Conservation (phyloP, 2,797 vertebrate species). For the Octomys mimax region DNA sequence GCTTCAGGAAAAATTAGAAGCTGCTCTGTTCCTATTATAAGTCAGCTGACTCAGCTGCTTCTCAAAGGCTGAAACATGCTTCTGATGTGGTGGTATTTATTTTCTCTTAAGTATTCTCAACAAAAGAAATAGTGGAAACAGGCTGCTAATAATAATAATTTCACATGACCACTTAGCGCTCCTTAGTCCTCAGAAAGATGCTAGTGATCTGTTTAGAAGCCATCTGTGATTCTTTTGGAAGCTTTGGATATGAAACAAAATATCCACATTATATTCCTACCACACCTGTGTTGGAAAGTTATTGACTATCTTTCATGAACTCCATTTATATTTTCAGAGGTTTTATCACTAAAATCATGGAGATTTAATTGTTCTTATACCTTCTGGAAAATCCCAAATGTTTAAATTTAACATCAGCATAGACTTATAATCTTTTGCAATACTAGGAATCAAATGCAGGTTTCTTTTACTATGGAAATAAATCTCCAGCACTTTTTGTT, state of each 20-base stretch:
- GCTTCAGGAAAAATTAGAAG: slow-evolving; percentile 32
- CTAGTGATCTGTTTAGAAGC: slow-evolving; percentile 25
- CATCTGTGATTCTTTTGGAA: slow-evolving; percentile 40
- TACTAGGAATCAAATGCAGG: not conserved
- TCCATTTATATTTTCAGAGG: slow-evolving; percentile 39
- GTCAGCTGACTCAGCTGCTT: slow-evolving; percentile 48
- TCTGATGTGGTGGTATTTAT: slow-evolving; percentile 22
- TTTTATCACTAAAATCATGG: not conserved
- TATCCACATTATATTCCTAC: not conserved
- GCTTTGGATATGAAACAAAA: slow-evolving; percentile 56
- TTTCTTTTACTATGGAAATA: not conserved
- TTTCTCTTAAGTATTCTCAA: slow-evolving; percentile 60
- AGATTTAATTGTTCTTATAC: slow-evolving; percentile 16
- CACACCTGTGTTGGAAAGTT: not conserved
- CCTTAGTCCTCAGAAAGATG: slow-evolving; percentile 14
- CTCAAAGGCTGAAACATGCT: not conserved
- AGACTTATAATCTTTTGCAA: not conserved
- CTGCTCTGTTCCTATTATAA: slow-evolving; percentile 12
- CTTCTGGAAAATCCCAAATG: not conserved
- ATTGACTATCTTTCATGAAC: slow-evolving; percentile 16
- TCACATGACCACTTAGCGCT: slow-evolving; percentile 42
- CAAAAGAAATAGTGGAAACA: slow-evolving; percentile 5
- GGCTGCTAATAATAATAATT: slow-evolving; percentile 46
- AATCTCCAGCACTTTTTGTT: not conserved
- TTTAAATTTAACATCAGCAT: slow-evolving; percentile 52